phyloP scores from a whole-genome alignment of 2,888 invertebrate species.

The Clitarchus hookeri region DNA sequence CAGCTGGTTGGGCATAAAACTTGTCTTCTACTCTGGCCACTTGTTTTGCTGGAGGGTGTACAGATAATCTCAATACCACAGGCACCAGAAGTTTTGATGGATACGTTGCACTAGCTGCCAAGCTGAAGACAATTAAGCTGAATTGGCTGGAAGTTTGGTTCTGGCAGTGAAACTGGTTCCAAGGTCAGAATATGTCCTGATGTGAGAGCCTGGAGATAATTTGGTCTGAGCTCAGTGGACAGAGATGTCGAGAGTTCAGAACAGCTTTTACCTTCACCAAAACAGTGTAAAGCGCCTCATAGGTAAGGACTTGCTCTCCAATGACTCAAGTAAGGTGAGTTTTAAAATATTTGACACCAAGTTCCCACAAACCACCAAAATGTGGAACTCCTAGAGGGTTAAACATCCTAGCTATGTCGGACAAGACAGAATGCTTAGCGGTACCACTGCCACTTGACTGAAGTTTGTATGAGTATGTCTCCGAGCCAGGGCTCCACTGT shows the following conservation, averaged over 20 bases:
- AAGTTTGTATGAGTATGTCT: too few relatives aligned
- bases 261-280: background rate
- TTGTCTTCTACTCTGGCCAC: background rate
- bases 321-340: background rate
- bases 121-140: background rate
- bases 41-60: background rate
- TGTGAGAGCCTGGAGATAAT: background rate
- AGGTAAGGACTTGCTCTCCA: background rate
- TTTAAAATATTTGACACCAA: background rate
- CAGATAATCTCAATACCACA: background rate
- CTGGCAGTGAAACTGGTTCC: background rate
- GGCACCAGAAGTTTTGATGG: background rate
- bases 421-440: too few relatives aligned
- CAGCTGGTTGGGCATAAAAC: background rate
- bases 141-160: background rate
- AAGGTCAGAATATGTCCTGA: background rate
- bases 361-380: background rate
- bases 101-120: background rate
- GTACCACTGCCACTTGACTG: too few relatives aligned
- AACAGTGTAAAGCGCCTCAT: background rate
- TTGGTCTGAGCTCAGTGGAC: background rate
- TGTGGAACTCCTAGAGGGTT: background rate
- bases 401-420: too few relatives aligned
- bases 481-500: too few relatives aligned
- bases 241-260: background rate